Evolutionary conservation across 2,797 vertebrate genomes (phyloP), one percentile per base, ranked within the genome.

Genomic region (Premnoplex brunnescens): DNA sequence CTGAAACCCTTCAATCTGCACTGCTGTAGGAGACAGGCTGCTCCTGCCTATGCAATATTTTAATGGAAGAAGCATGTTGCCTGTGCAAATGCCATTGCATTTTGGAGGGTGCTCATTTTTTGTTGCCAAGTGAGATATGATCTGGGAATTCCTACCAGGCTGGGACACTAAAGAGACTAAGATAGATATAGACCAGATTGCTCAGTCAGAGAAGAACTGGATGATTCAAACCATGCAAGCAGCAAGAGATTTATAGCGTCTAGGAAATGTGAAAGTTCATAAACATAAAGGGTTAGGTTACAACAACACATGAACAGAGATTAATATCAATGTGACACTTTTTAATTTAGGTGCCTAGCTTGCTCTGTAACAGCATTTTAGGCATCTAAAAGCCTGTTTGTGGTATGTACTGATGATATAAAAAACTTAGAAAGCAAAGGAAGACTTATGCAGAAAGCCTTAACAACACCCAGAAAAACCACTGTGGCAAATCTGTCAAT

Each of bases 251-350:
- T 96, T 95, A 95, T 64, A 75, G 82, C 0, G 2, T 90, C 88
- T 93, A 88, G 89, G 72, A 95, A 96, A 95, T 34, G 73, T 89
- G 78, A 86, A 96, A 91, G 91, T 95, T 95, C 95, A 92, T 78
- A 92, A 95, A 96, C 95, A 94, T 91, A 73, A 89, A 43, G 68
- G 85, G 89, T 89, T 88, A 88, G 79, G 91, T 94, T 95, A 92
- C 94, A 95, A 79, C 79, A 95, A 91, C 91, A 94, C 85, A 94
- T 84, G 85, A 96, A 88, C 72, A 89, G 60, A 92, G 79, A 95
- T 85, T 89, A 94, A 44, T 90, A 95, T 51, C 72, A 91, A 86
- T 52, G 28, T 72, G 56, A 68, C 43, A 79, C 78, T 77, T 93
- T 88, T 77, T 73, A 85, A 93, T 85, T 82, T 92, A 80, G 68